A percentile compares a stretch with the other conserved stretches of the same genome.
phyloP scores from a whole-genome alignment of 2,888 invertebrate genomes.

The Mechanitis messenoides region DNA sequence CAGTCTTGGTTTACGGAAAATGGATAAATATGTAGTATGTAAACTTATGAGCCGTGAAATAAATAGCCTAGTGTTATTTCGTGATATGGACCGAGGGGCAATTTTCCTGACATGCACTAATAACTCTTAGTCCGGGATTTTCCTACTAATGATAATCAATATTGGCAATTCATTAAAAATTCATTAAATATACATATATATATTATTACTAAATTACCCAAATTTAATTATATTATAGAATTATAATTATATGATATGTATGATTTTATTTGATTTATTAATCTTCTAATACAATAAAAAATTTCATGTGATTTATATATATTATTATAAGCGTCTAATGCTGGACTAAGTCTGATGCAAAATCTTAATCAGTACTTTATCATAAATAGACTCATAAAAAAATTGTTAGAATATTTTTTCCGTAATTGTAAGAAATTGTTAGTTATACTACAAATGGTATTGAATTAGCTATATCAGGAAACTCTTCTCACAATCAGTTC shows the following conservation, averaged over 20 bases:
- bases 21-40: slow-evolving; percentile 14
- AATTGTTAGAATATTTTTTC: background rate
- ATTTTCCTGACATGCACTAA: slow-evolving; percentile 59
- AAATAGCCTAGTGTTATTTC: slow-evolving; percentile 29
- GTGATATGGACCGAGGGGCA: slow-evolving; percentile 39
- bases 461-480: background rate
- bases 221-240: too few relatives aligned
- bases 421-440: background rate
- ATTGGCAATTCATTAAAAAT: too few relatives aligned
- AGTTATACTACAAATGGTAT: background rate
- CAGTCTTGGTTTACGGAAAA: slow-evolving; percentile 3
- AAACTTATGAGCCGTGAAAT: slow-evolving; percentile 27
- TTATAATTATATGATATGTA: too few relatives aligned
- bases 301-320: too few relatives aligned
- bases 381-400: too few relatives aligned
- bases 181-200: too few relatives aligned
- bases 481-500: background rate
- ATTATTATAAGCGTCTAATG: too few relatives aligned
- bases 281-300: too few relatives aligned
- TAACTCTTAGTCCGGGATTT: slow-evolving; percentile 30
- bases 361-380: too few relatives aligned
- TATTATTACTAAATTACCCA: too few relatives aligned
- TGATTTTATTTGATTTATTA: too few relatives aligned
- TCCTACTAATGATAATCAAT: background rate
- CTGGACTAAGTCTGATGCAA: too few relatives aligned